Conservation (phyloP, 2,797 vertebrate genomes). For the Gymnothorax reevesii region DNA sequence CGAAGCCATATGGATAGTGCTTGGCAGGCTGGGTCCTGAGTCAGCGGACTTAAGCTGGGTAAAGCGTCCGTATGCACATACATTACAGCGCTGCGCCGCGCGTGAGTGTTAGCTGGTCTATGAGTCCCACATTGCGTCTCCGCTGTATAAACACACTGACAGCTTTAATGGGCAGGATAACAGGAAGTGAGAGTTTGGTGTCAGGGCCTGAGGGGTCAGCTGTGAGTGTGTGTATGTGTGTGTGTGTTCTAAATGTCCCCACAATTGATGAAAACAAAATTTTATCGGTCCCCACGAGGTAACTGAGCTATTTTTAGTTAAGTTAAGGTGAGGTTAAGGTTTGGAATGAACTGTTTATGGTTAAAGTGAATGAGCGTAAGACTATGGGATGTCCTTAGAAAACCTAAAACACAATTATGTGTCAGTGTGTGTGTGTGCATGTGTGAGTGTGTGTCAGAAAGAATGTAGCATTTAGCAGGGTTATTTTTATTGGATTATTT, state of each 20-base stretch:
- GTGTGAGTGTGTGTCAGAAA: neutral
- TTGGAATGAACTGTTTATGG: no score
- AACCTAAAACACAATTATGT: neutral
- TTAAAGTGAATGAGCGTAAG: no score
- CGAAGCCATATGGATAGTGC: slow-evolving; percentile 30
- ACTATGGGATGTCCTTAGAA: no score
- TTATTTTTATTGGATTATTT: no score
- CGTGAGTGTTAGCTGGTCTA: neutral
- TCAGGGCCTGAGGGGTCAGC: neutral
- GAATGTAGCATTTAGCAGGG: no score
- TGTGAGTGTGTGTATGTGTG: neutral
- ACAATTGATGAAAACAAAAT: no score
- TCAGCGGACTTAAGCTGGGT: slow-evolving; percentile 21
- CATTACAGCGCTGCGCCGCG: neutral
- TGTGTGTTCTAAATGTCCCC: neutral
- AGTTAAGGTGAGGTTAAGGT: no score
- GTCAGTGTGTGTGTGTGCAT: neutral
- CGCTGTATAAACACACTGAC: neutral
- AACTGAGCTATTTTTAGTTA: no score
- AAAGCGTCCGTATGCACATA: neutral
- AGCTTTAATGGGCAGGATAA: neutral
- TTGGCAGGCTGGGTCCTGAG: slow-evolving; percentile 13
- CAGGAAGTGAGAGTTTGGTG: neutral
- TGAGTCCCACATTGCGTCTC: neutral
- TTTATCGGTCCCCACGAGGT: no score